Evolutionary conservation across 2,797 vertebrate species (phyloP), one percentile per base, ranked within the genome.

Genomic region (Acrossocheilus wenchowensis): DNA sequence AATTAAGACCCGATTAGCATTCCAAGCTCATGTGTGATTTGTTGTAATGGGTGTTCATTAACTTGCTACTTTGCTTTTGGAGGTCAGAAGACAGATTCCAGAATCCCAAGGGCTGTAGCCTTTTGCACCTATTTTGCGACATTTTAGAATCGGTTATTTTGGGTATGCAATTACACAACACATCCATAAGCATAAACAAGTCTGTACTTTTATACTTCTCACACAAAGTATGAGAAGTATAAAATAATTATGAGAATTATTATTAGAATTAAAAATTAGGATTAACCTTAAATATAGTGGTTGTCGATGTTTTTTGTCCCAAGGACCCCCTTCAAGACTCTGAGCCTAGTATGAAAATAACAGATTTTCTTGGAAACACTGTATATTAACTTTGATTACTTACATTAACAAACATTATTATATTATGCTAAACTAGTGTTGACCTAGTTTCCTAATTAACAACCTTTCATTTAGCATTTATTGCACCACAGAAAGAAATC

Each of bases 1-100:
- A 90, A 88, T 90, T 90, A 91, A 85, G 80, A 81, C 71, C 84
- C 84, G 82, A 90, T 91, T 90, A 91, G 82, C 84, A 89, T 90
- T 90, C 86, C 54, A 83, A 57, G 66, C 71, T 26, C 73, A 81
- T 83, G 77, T 88, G 84, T 83, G 88, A 85, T 89, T 89, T 91
- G 84, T 54, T 83, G 84, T 88, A 88, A 89, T 88, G 84, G 86
- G 83, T 84, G 86, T 91, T 91, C 79, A 88, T 91, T 88, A 91
- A 85, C 89, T 81, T 85, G 86, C 86, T 88, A 80, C 83, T 81
- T 87, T 87, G 79, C 82, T 86, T 80, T 82, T 82, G 73, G 81
- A 87, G 88, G 87, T 88, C 89, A 88, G 57, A 79, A 54, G 64
- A 74, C 83, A 78, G 62, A 85, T 82, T 73, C 41, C 73, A 52